Percentiles rank a stretch among this genome's conserved stretches.
Conservation (phyloP, 2,113 vertebrate species). For the Microcebus lehilahytsara region DNA sequence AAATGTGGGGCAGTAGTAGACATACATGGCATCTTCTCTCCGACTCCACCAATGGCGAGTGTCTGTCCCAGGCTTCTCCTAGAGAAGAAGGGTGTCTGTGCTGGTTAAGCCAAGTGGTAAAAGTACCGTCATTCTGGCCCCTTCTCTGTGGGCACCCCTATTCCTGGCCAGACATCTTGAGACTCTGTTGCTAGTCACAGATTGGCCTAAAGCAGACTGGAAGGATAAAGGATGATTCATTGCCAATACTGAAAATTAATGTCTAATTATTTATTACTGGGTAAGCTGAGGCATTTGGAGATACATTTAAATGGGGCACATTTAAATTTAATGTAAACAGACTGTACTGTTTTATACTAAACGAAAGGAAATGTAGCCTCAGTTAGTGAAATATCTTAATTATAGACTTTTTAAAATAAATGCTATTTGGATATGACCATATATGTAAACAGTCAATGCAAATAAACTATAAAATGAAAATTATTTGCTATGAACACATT, state of each 20-base stretch:
- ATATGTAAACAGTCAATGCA: slow-evolving; percentile 9
- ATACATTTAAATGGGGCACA: not conserved
- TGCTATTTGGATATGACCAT: not conserved
- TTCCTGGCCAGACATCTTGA: not conserved
- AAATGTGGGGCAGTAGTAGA: not conserved
- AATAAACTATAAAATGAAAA: not conserved
- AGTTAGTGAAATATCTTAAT: not conserved
- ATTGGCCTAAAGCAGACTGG: not conserved
- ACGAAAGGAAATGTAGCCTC: not conserved
- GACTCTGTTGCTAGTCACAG: not conserved
- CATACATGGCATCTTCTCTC: not conserved
- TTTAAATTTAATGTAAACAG: not conserved
- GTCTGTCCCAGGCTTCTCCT: not conserved
- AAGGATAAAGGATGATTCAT: not conserved
- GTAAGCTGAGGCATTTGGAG: not conserved
- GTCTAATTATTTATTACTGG: not conserved
- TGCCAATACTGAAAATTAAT: not conserved
- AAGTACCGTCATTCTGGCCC: not conserved
- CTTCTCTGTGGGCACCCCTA: not conserved
- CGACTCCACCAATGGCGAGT: not conserved
- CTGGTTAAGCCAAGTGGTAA: not conserved
- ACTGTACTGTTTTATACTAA: not conserved
- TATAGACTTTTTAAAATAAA: slow-evolving; percentile 6
- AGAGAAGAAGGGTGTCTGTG: not conserved
- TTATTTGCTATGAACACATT: not conserved